Base-by-base conservation (phyloP, 2,797 vertebrate genomes). In the Okamejei kenojei region DNA sequence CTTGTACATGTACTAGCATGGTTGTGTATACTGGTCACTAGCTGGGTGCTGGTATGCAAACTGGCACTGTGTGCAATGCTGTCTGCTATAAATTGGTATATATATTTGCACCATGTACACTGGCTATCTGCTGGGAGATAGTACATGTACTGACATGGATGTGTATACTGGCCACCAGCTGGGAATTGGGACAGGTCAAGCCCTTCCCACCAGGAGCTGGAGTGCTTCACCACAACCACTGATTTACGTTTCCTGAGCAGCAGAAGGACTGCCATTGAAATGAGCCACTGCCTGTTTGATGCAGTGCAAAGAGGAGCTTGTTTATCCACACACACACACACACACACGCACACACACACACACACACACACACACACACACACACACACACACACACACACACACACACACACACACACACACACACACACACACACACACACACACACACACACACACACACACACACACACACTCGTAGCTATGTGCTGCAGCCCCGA, bases 291-390 rank as follows among this genome's bases (percentile, higher is more conserved):
- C 76, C 90, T 76, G 38, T 58, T 76, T 71, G 29, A 19, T 92
- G 26, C 90, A 92, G 68, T 73, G 73, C 71, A 91, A 91, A 92
- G 90, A 58, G 35, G 10, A 15, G 38, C 35, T 92, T 92, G 90
- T 92, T 92, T 74, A 76, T 68, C n/a, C 71, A 7, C 71, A 6
- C 45, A 3, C 5, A 5, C 45, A n/a, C n/a, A n/a, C n/a, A n/a
- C n/a, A n/a, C n/a, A n/a, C n/a, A n/a, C n/a, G n/a, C 45, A 6
- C 45, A 54, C 45, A 54, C 45, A n/a, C 90, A 74, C 32, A 92
- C 35, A 54, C 0, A n/a, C 45, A 6, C 45, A 54, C 45, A 54
- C 45, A n/a, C 90, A 74, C 32, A 92, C 35, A 54, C 0, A n/a
- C 45, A 6, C 45, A 54, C 45, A 54, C 45, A n/a, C 90, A 74